A percentile compares a stretch with the other conserved stretches of the same genome.
Evolutionary conservation across 2,113 vertebrate species (phyloP).

Genomic region (Tyrannus savana): DNA sequence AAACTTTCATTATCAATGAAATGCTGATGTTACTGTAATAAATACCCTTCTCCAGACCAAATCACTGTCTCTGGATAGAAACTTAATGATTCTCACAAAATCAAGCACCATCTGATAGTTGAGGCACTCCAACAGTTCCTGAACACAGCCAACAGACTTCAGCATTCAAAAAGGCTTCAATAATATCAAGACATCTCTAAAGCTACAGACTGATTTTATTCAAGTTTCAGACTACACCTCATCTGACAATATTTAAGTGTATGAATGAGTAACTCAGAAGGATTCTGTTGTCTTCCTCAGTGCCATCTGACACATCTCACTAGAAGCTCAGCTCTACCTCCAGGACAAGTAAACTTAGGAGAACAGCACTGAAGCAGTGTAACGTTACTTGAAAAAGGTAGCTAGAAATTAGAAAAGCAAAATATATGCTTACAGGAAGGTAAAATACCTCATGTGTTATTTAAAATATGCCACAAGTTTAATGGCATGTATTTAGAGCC

Average conservation of each 20-base stretch:
- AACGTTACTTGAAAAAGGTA: background rate
- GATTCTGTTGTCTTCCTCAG: background rate
- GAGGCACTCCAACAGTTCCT: background rate
- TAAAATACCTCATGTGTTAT: background rate
- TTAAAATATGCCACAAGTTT: background rate
- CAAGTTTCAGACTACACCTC: background rate
- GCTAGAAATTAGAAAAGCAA: background rate
- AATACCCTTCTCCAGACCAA: background rate
- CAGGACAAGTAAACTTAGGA: background rate
- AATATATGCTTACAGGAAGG: background rate
- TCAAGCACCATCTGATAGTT: background rate
- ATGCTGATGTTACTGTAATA: background rate
- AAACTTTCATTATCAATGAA: background rate
- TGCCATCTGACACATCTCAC: background rate
- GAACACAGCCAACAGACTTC: background rate
- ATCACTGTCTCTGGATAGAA: background rate
- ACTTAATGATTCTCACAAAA: background rate
- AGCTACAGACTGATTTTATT: background rate
- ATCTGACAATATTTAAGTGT: background rate
- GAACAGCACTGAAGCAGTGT: background rate
- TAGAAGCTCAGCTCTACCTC: background rate
- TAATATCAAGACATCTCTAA: background rate
- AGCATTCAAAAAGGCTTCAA: background rate
- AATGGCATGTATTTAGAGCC: background rate
- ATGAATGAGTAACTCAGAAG: background rate